Conservation (phyloP, 1,140 invertebrate genomes). For the Bombus soroeensis region DNA sequence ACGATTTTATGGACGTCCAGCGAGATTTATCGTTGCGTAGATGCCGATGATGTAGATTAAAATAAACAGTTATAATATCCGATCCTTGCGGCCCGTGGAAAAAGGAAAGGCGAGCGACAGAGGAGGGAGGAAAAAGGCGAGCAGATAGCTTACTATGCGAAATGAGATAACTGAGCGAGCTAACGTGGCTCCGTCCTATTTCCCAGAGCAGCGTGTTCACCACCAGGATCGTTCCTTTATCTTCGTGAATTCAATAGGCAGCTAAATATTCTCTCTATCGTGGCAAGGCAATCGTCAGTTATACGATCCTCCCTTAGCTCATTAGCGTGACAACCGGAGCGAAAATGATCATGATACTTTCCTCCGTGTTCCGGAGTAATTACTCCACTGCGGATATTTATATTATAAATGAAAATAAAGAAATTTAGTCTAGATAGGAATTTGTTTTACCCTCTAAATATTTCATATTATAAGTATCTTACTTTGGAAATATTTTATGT, state of each 20-base stretch:
- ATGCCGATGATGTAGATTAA: conserved; percentile 64
- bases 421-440: background rate
- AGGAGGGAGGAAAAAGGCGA: conserved; percentile 15
- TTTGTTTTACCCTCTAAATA: no score
- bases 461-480: no score
- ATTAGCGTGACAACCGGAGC: background rate
- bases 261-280: conserved; percentile 4
- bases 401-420: background rate
- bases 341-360: background rate
- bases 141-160: conserved; percentile 33
- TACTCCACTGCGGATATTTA: no score
- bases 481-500: no score
- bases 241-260: conserved; percentile 20
- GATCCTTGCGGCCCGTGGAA: conserved; percentile 12
- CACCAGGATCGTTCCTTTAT: conserved; percentile 53
- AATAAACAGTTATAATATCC: conserved; percentile 66
- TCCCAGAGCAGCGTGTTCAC: conserved; percentile 31
- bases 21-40: conserved; percentile 62
- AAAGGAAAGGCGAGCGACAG: background rate
- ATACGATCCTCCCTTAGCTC: background rate
- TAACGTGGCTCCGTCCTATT: conserved; percentile 56
- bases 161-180: conserved; percentile 46
- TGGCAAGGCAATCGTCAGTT: background rate
- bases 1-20: conserved; percentile 44
- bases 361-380: background rate